These are phyloP conservation scores for Drosophila fungiperda DNA, from an alignment of 2,888 invertebrate species.

Conservation along the genomic window DNA sequence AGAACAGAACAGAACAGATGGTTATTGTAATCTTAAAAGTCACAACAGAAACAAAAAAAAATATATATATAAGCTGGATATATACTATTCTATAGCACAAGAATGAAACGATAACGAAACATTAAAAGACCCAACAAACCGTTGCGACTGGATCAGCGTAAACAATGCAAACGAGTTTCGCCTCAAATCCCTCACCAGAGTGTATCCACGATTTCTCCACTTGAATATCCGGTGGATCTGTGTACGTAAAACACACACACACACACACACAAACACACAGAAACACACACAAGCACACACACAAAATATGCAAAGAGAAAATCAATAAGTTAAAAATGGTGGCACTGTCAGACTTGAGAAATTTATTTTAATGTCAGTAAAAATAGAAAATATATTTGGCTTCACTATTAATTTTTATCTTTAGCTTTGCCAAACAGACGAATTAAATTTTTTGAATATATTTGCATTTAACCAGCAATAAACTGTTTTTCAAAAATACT, in stretches of 20 bases:
- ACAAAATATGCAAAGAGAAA: slow-evolving; percentile 7
- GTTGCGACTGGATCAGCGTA: slow-evolving; percentile 89
- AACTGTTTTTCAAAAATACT: not conserved
- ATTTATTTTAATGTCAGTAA: slow-evolving; percentile 12
- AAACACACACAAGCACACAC: not conserved
- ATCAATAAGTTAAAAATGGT: slow-evolving; percentile 38
- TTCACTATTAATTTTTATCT: not conserved
- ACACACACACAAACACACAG: slow-evolving; percentile 22
- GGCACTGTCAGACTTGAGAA: slow-evolving; percentile 18
- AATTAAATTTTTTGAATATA: not conserved
- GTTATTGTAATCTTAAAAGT: slow-evolving; percentile 63
- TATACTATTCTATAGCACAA: slow-evolving; percentile 11
- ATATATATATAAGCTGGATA: slow-evolving; percentile 17
- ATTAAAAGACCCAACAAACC: slow-evolving; percentile 85
- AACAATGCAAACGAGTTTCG: slow-evolving; percentile 89
- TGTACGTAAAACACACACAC: slow-evolving; percentile 18
- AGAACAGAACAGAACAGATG: slow-evolving; percentile 3
- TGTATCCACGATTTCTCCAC: slow-evolving; percentile 90
- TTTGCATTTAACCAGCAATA: not conserved
- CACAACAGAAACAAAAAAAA: slow-evolving; percentile 30
- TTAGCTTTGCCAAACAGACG: not conserved
- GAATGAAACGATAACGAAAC: slow-evolving; percentile 52
- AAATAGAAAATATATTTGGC: not conserved
- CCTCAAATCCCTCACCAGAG: slow-evolving; percentile 89
- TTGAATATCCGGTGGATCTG: slow-evolving; percentile 90